Evolutionary conservation across 2,888 invertebrate genomes (phyloP), one percentile per base, ranked within the genome.

Genomic region (Lasioglossum malachurum): DNA sequence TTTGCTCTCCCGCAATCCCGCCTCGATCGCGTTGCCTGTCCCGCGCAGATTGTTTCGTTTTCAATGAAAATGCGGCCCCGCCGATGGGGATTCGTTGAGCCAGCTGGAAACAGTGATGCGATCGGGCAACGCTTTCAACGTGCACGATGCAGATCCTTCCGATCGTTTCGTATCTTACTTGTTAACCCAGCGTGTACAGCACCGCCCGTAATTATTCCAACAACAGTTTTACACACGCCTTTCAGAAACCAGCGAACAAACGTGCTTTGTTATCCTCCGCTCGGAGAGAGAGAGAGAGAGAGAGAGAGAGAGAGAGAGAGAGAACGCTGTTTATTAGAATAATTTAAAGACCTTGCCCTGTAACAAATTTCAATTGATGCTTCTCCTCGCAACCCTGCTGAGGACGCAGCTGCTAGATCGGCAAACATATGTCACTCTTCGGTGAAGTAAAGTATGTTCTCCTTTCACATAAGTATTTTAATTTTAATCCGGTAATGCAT

Each of bases 41-140:
- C 72, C n/a, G 27, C 67, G 53, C 75, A 64, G 53, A 57, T 73
- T 85, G 85, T 85, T 79, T 79, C 85, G 72, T 79, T 78, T 82
- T 75, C 82, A 75, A 35, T 60, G 53, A 35, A 57, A 69, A 64
- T 64, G 72, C 57, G 44, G 35, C 41, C 16, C 19, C 23, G 19
- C 7, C 31, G 31, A 75, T 46, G 41, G 71, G 69, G 57, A 60
- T n/a, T 44, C 67, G 64, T 44, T 19, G n/a, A 31, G 31, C 27
- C 46, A 57, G 27, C 76, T 27, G 44, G 49, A 35, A 64, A 72
- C 49, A 31, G 19, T 38, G 72, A 83, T 12, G 31, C 46, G 46
- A 7, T 23, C n/a, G 64, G 4, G 19, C 49, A 35, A 53, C 16
- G 38, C 38, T 41, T 31, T 53, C 35, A n/a, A 38, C 64, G 12